Conservation (phyloP, 2,888 invertebrate species). For the Eupithecia inturbata region DNA sequence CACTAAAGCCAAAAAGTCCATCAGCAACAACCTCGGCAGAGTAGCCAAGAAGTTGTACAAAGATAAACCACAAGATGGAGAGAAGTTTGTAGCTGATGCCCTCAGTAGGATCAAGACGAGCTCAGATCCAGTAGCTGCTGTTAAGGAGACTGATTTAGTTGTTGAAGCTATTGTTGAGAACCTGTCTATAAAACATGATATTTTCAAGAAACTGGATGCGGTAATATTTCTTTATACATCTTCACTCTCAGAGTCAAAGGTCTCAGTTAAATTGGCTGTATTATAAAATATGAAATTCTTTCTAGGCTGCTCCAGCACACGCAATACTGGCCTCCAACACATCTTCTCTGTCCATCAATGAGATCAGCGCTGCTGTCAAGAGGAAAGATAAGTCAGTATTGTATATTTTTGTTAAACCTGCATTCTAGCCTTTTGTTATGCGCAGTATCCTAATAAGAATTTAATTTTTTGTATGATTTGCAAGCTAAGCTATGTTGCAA, state of each 20-base stretch:
- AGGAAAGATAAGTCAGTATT: conserved; percentile 85
- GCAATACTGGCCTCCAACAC: conserved; percentile 95
- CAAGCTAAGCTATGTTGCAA: too few relatives aligned
- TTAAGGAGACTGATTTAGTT: conserved; percentile 88
- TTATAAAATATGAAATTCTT: conserved; percentile 12
- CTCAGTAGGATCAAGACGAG: conserved; percentile 84
- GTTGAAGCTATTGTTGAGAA: conserved; percentile 95
- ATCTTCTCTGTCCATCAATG: conserved; percentile 92
- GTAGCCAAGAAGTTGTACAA: conserved; percentile 92
- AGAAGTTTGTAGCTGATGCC: conserved; percentile 87
- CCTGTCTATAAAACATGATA: conserved; percentile 88
- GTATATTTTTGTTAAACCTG: neutral
- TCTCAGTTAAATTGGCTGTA: neutral
- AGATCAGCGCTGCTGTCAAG: conserved; percentile 90
- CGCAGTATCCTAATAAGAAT: too few relatives aligned
- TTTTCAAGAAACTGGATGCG: conserved; percentile 89
- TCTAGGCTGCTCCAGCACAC: conserved; percentile 86
- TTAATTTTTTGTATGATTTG: too few relatives aligned
- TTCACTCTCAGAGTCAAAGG: neutral
- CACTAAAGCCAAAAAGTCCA: conserved; percentile 88
- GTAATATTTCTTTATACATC: conserved; percentile 59
- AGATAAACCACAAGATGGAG: conserved; percentile 86
- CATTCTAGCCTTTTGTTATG: too few relatives aligned
- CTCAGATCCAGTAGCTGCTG: conserved; percentile 85
- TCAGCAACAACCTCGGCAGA: conserved; percentile 88